These are phyloP conservation scores for Drosophila setifemur DNA, from an alignment of 1,140 invertebrate species.

Conservation along the genomic window DNA sequence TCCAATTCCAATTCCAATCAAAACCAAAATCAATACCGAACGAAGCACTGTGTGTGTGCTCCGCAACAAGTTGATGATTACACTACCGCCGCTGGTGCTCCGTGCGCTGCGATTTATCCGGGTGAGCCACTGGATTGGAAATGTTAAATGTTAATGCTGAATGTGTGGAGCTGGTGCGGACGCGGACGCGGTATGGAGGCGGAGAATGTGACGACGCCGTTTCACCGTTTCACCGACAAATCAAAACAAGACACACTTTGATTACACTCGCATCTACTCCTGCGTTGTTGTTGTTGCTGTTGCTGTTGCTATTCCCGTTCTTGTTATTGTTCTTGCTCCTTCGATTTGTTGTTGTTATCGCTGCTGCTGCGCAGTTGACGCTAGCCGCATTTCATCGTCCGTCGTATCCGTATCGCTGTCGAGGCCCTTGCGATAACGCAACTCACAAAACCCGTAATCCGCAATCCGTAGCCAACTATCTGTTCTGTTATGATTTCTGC, in stretches of 20 bases:
- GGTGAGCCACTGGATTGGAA: no score
- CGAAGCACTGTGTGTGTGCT: background rate
- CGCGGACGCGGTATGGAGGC: background rate
- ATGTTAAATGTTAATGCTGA: no score
- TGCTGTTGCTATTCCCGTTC: background rate
- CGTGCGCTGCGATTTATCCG: background rate
- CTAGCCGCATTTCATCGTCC: no score
- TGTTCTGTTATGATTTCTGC: slow-evolving; percentile 27
- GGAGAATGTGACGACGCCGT: background rate
- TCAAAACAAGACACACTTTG: slow-evolving; percentile 25
- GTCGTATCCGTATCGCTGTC: background rate
- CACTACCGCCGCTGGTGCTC: background rate
- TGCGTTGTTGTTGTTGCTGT: background rate
- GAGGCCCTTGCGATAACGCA: slow-evolving; percentile 11
- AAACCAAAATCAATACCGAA: slow-evolving; percentile 25
- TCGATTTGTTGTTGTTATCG: slow-evolving; percentile 1
- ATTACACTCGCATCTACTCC: slow-evolving; percentile 3
- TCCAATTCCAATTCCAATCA: no score
- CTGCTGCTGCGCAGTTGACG: slow-evolving; percentile 30
- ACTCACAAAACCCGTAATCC: slow-evolving; percentile 1
- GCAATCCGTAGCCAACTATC: slow-evolving; percentile 20
- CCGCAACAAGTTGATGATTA: slow-evolving; percentile 57
- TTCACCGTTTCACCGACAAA: no score
- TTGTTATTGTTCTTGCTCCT: background rate
- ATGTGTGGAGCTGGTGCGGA: no score